Evolutionary conservation across 1,140 invertebrate genomes (phyloP).

Genomic region (Caenorhabditis remanei): DNA sequence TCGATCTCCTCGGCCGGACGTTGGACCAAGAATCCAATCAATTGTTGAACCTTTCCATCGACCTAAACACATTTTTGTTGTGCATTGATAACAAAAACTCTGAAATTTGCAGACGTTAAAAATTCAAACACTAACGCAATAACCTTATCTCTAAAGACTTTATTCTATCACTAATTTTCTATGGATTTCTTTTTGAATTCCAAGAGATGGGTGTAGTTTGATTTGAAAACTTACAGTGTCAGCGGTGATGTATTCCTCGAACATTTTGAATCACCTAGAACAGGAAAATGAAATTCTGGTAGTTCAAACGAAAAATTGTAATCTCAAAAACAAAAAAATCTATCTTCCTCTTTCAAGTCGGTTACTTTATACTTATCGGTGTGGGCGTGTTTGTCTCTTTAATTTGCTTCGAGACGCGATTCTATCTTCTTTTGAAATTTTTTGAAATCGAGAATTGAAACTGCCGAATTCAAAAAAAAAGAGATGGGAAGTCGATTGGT

Average conservation of each 20-base stretch:
- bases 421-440: too few species aligned
- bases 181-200: neutral
- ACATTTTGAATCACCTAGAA: neutral
- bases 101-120: neutral
- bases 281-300: too few species aligned
- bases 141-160: neutral
- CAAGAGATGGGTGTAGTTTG: neutral
- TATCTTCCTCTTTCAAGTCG: too few species aligned
- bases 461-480: too few species aligned
- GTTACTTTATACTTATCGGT: too few species aligned
- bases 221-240: constrained; percentile 7
- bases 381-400: too few species aligned
- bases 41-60: constrained; percentile 34
- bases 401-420: too few species aligned
- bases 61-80: constrained; percentile 24
- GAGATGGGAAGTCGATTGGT: too few species aligned
- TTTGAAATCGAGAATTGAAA: too few species aligned
- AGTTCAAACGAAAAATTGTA: too few species aligned
- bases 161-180: neutral
- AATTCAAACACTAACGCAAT: constrained; percentile 4
- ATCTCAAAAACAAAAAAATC: too few species aligned
- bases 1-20: neutral
- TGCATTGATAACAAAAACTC: neutral
- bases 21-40: constrained; percentile 33
- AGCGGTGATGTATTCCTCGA: neutral